Conservation (phyloP, 2,888 invertebrate genomes). For the Ochropacha duplaris region DNA sequence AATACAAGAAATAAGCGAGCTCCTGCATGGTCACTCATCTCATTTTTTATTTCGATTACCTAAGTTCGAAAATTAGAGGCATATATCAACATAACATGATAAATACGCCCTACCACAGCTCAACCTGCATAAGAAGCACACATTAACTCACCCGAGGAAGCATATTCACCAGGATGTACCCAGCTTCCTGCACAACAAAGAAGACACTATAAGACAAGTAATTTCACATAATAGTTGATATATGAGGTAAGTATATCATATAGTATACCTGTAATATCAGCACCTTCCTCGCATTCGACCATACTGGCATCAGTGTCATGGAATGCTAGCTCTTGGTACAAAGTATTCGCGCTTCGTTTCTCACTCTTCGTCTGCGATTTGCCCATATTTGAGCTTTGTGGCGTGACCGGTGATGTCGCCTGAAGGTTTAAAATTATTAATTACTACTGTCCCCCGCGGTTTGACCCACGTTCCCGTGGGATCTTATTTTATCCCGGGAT, state of each 20-base stretch:
- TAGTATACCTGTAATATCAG: constrained; percentile 94
- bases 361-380: constrained; percentile 90
- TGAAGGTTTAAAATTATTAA: constrained; percentile 36
- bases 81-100: too few relatives aligned
- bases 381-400: constrained; percentile 49
- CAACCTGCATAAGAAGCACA: not conserved
- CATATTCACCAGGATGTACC: constrained; percentile 99
- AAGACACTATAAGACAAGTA: too few relatives aligned
- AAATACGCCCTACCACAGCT: not conserved
- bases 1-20: too few relatives aligned
- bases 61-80: not conserved
- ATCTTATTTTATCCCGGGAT: too few relatives aligned
- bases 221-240: too few relatives aligned
- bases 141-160: constrained; percentile 94
- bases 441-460: too few relatives aligned
- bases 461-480: too few relatives aligned
- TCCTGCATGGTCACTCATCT: not conserved
- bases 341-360: constrained; percentile 93
- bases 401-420: constrained; percentile 82
- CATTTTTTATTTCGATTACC: not conserved
- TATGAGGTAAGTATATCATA: not conserved
- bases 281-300: constrained; percentile 88
- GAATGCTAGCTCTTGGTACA: constrained; percentile 97
- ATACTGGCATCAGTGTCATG: constrained; percentile 93
- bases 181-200: constrained; percentile 90